Evolutionary conservation across 2,797 vertebrate species (phyloP), one percentile per base, ranked within the genome.

Genomic region (Lutjanus campechanus): DNA sequence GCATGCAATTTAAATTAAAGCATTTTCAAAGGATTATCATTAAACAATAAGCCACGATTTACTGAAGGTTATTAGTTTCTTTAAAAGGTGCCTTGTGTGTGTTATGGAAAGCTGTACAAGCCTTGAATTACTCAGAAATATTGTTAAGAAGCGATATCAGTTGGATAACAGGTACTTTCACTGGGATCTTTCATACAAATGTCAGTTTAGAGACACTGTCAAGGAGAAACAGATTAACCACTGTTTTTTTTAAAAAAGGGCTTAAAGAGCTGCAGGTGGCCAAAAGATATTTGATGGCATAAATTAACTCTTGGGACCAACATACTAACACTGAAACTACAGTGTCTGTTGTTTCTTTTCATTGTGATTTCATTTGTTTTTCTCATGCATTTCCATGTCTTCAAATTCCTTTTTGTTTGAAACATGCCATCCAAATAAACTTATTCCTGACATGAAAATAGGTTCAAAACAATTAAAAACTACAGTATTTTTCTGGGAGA

Each of bases 1-100:
- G 58, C n/a, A 58, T 56, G 55, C 17, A 61, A 67, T 75, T 66
- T 49, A 49, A 75, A 53, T 16, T 68, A 11, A 3, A 43, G 17
- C 19, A 36, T 51, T 11, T 8, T 60, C 20, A 41, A 51, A 56
- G 3, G 29, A 60, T 69, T 59, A 16, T 44, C 5, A 63, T 50
- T 11, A 15, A 71, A 70, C 19, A 64, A 50, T 19, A 12, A 54
- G 10, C 13, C 59, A 51, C 8, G 1, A 22, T 63, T 69, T 15
- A 16, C 36, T 41, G 20, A 46, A 60, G 22, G 50, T 62, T 43
- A 29, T 47, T 19, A 44, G 41, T 22, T 10, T n/a, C 17, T 62
- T 65, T 77, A 54, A 58, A 61, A 29, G 6, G 5, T 12, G 25
- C 50, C 16, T 36, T 15, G 7, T 19, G 11, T 13, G 5, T 29